These are phyloP conservation scores for Sitta europaea DNA, from an alignment of 2,113 vertebrate genomes.

Conservation along the genomic window DNA sequence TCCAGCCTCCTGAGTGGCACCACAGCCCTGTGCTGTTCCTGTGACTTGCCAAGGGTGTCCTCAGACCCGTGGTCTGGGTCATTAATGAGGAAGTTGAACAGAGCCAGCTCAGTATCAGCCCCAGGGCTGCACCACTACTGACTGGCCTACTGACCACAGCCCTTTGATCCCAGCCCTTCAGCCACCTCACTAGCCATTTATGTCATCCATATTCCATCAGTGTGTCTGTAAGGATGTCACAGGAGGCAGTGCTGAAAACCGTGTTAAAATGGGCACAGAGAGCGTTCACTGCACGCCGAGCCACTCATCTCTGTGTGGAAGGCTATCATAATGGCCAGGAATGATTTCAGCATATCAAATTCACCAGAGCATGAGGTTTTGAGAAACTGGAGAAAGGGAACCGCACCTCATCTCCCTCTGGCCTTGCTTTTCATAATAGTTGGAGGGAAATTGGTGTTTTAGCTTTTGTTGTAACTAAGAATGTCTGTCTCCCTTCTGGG, in stretches of 20 bases:
- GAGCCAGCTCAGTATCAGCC: not conserved
- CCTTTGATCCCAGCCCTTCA: not conserved
- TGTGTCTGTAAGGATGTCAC: not conserved
- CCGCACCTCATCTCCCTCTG: not conserved
- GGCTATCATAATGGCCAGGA: not conserved
- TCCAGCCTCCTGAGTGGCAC: not conserved
- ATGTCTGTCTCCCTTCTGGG: slow-evolving; percentile 33
- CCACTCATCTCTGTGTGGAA: not conserved
- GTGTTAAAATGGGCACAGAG: not conserved
- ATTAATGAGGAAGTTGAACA: not conserved
- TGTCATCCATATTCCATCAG: not conserved
- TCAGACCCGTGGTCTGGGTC: not conserved
- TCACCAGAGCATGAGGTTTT: slow-evolving; percentile 11
- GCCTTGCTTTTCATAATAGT: slow-evolving; percentile 38
- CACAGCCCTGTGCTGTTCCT: not conserved
- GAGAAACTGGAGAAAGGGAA: slow-evolving; percentile 45
- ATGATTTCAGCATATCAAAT: slow-evolving; percentile 33
- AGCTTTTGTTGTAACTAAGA: slow-evolving; percentile 43
- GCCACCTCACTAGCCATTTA: not conserved
- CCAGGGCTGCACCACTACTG: not conserved
- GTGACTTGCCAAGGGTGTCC: not conserved
- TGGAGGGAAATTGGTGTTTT: slow-evolving; percentile 15
- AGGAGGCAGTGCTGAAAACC: not conserved
- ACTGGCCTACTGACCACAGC: not conserved
- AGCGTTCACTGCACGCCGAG: not conserved